Percentiles rank a stretch among this genome's conserved stretches.
Evolutionary conservation across 2,797 vertebrate species (phyloP).

Genomic region (Protosalanx chinensis): DNA sequence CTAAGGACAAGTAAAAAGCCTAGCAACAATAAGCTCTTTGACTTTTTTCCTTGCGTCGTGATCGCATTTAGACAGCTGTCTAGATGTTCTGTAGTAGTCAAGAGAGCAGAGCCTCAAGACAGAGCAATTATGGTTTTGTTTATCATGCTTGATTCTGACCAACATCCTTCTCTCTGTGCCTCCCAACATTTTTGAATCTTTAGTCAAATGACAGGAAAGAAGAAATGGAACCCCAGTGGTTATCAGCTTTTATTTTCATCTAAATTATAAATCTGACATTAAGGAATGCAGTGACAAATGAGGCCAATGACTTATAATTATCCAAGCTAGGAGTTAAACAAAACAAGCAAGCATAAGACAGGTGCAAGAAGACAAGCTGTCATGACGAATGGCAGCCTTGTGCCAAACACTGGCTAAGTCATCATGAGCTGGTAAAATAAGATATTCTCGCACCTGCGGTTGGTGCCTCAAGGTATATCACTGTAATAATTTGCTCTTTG

Average conservation of each 20-base stretch:
- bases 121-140: conserved; percentile 72
- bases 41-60: conserved; percentile 57
- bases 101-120: conserved; percentile 69
- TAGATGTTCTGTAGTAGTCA: conserved; percentile 61
- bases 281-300: conserved; percentile 37
- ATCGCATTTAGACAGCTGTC: conserved; percentile 69
- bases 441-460: not conserved
- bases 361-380: not conserved
- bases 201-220: conserved; percentile 50
- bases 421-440: not conserved
- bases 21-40: conserved; percentile 72
- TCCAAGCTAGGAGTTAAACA: too few relatives aligned
- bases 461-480: not conserved
- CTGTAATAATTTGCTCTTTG: not conserved
- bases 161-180: conserved; percentile 30
- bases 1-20: conserved; percentile 59
- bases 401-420: not conserved
- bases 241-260: conserved; percentile 33
- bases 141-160: conserved; percentile 53
- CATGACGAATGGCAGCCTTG: not conserved
- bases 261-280: conserved; percentile 37
- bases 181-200: conserved; percentile 50
- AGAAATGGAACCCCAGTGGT: conserved; percentile 19
- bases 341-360: conserved; percentile 1
- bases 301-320: conserved; percentile 13